These are phyloP conservation scores for Sebastes glaucus DNA, from an alignment of 2,797 vertebrate genomes.

Conservation along the genomic window DNA sequence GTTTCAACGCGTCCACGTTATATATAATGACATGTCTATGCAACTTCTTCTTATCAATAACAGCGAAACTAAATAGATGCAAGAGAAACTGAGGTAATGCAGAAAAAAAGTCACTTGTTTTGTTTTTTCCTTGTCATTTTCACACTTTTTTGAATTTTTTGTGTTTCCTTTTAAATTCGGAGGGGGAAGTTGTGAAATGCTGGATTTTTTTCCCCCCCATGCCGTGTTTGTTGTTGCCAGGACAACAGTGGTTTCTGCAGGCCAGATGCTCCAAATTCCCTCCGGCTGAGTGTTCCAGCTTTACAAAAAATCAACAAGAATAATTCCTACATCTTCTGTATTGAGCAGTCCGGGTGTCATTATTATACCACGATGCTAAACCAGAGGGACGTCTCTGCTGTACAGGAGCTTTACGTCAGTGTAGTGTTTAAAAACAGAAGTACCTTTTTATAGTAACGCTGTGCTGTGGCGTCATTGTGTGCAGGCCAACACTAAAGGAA, in stretches of 20 bases:
- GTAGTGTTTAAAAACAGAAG: slow-evolving; percentile 69
- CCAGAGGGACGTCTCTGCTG: slow-evolving; percentile 10
- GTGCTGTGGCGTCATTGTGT: slow-evolving; percentile 24
- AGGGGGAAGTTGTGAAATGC: slow-evolving; percentile 5
- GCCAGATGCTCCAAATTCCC: slow-evolving; percentile 15
- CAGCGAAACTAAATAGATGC: slow-evolving; percentile 22
- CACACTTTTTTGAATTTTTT: background rate
- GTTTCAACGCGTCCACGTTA: background rate
- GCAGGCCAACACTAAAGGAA: slow-evolving; percentile 24
- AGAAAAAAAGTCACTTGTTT: slow-evolving; percentile 55
- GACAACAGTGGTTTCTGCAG: slow-evolving; percentile 49
- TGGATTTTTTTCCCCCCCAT: slow-evolving; percentile 5
- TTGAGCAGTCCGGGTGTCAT: background rate
- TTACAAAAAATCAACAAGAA: slow-evolving; percentile 21
- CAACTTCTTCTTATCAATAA: slow-evolving; percentile 35
- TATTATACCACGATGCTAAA: slow-evolving; percentile 7
- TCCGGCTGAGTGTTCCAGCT: slow-evolving; percentile 11
- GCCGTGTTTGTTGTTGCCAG: slow-evolving; percentile 16
- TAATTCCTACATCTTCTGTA: slow-evolving; percentile 30
- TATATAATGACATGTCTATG: slow-evolving; percentile 20
- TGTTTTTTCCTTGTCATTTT: slow-evolving; percentile 61
- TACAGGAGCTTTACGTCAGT: background rate
- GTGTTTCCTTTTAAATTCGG: slow-evolving; percentile 11
- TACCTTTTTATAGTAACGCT: slow-evolving; percentile 49
- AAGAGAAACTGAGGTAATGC: slow-evolving; percentile 70